These are phyloP conservation scores for Bettongia penicillata DNA, from an alignment of 2,113 vertebrate genomes.

Conservation along the genomic window DNA sequence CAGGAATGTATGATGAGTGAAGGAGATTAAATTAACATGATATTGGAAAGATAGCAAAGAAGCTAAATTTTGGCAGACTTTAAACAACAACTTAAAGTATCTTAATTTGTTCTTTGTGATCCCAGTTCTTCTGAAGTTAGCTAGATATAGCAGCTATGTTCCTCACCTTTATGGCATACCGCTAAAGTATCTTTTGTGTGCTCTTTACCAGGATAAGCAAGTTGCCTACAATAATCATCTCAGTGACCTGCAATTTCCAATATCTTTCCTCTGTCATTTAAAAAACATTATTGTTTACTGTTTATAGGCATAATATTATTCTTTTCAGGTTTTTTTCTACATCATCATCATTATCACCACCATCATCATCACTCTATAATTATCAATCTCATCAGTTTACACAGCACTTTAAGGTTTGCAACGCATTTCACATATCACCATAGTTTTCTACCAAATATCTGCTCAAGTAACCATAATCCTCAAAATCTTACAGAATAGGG, in stretches of 20 bases:
- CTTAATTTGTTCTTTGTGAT: not conserved
- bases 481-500: not conserved
- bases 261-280: not conserved
- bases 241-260: not conserved
- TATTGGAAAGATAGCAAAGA: not conserved
- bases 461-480: not conserved
- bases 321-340: not conserved
- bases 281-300: not conserved
- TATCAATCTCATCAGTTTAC: not conserved
- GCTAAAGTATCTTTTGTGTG: not conserved
- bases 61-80: not conserved
- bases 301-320: not conserved
- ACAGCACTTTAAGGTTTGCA: not conserved
- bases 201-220: not conserved
- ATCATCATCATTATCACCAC: not conserved
- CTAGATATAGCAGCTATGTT: not conserved
- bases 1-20: not conserved
- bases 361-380: not conserved
- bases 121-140: not conserved
- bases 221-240: not conserved
- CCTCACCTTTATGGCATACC: not conserved
- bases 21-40: not conserved
- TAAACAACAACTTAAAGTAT: not conserved
- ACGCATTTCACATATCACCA: not conserved
- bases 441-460: not conserved